Conservation (phyloP, 1,140 invertebrate species). For the Drosophila melanogaster region Release_6_plus_ISO1_MT NT_033777.3:21989501-21990000, state of each 20-base stretch:
- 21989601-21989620: slow-evolving; percentile 5
- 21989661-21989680: slow-evolving; percentile 12
- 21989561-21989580: neutral
- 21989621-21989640: slow-evolving; percentile 6
- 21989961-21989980: slow-evolving; percentile 78
- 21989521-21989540: slow-evolving; percentile 41
- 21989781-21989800: slow-evolving; percentile 57
- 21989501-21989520: neutral
- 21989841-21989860: slow-evolving; percentile 79
- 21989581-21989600: slow-evolving; percentile 16
- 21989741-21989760: slow-evolving; percentile 64
- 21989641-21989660: slow-evolving; percentile 5
- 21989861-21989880: slow-evolving; percentile 63
- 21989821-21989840: slow-evolving; percentile 25
- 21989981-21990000: slow-evolving; percentile 78
- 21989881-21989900: slow-evolving; percentile 49
- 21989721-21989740: slow-evolving; percentile 40
- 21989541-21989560: neutral
- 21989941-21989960: slow-evolving; percentile 69
- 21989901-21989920: slow-evolving; percentile 36
- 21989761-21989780: slow-evolving; percentile 34
- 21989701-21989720: slow-evolving; percentile 65
- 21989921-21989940: neutral
- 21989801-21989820: slow-evolving; percentile 65
- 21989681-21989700: slow-evolving; percentile 62